These are phyloP conservation scores for Sinelater perroti DNA, from an alignment of 2,888 invertebrate genomes.

Conservation along the genomic window DNA sequence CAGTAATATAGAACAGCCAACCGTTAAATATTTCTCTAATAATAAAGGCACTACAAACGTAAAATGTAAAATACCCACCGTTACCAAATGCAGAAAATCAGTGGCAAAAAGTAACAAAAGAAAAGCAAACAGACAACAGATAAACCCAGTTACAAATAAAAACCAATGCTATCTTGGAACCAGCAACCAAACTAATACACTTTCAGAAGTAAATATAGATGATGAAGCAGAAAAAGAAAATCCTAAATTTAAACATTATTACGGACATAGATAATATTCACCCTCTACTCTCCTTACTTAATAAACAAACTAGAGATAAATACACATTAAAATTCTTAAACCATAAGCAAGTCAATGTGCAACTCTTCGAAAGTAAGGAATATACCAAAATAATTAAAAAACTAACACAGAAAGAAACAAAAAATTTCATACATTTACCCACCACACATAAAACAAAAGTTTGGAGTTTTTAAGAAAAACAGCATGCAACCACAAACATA, in stretches of 20 bases:
- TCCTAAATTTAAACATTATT: no score
- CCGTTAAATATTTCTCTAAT: no score
- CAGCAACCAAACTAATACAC: no score
- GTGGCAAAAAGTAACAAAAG: no score
- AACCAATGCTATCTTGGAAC: background rate
- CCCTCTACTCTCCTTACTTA: constrained; percentile 4
- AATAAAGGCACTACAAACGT: background rate
- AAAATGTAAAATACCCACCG: background rate
- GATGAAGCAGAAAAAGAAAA: no score
- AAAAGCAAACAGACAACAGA: background rate
- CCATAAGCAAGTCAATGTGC: constrained; percentile 3
- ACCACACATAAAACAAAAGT: background rate
- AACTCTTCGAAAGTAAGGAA: background rate
- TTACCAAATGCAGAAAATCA: background rate
- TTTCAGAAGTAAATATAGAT: no score
- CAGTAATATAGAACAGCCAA: no score
- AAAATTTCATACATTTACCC: constrained; percentile 2
- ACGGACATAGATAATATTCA: constrained; percentile 1
- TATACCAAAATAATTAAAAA: constrained; percentile 6
- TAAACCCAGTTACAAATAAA: background rate
- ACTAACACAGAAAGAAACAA: constrained; percentile 4
- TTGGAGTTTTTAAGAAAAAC: background rate
- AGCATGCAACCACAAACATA: constrained; percentile 3
- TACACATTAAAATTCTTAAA: constrained; percentile 1
- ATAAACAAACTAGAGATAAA: constrained; percentile 5